Evolutionary conservation across 1,140 invertebrate genomes (phyloP).

Genomic region (Tenebrio molitor): DNA sequence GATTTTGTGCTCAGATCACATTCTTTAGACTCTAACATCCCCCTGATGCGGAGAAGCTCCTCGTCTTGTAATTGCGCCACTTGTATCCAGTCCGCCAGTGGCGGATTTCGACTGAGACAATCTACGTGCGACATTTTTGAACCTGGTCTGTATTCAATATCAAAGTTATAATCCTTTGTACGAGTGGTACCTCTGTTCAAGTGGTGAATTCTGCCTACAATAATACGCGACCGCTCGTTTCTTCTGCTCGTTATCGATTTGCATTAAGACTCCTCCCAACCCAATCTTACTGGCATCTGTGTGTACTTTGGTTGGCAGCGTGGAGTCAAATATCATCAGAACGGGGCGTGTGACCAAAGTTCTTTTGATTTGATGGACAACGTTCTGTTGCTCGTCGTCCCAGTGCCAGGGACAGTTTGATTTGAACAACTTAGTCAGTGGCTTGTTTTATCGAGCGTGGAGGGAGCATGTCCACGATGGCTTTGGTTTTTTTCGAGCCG

Average conservation of each 20-base stretch:
- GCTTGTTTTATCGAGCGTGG: slow-evolving; percentile 58
- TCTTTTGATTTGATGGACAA: slow-evolving; percentile 54
- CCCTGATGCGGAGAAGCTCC: not conserved
- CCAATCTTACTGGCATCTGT: slow-evolving; percentile 62
- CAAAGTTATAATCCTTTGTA: slow-evolving; percentile 60
- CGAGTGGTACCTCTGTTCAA: slow-evolving; percentile 61
- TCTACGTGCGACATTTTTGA: slow-evolving; percentile 58
- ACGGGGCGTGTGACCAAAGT: slow-evolving; percentile 55
- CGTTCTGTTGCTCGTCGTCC: slow-evolving; percentile 53
- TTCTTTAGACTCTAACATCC: slow-evolving; percentile 13
- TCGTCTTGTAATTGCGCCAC: slow-evolving; percentile 1
- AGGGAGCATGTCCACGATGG: slow-evolving; percentile 54
- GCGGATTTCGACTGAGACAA: slow-evolving; percentile 14
- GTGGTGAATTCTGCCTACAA: slow-evolving; percentile 56
- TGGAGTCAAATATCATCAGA: slow-evolving; percentile 62
- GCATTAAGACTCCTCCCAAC: slow-evolving; percentile 61
- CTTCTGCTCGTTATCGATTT: slow-evolving; percentile 58
- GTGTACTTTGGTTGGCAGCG: slow-evolving; percentile 60
- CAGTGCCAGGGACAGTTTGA: slow-evolving; percentile 57
- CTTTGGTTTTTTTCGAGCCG: slow-evolving; percentile 56
- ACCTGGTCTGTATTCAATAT: slow-evolving; percentile 64
- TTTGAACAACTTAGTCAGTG: slow-evolving; percentile 58
- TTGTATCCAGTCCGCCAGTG: not conserved
- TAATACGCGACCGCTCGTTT: slow-evolving; percentile 60
- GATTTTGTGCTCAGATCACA: no score